Conservation (phyloP, 1,140 invertebrate species). For the Anagrus nilaparvatae region DNA sequence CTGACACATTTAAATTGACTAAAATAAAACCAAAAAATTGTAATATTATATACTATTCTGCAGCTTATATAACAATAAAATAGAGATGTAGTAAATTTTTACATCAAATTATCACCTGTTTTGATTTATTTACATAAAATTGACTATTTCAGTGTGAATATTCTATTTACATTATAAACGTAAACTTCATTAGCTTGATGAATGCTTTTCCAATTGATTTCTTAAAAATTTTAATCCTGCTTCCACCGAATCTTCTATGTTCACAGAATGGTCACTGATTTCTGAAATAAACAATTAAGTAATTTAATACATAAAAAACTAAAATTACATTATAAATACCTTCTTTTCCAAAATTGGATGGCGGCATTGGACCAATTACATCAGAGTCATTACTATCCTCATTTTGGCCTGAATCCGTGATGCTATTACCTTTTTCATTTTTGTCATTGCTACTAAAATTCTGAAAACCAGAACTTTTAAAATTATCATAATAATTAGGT, state of each 20-base stretch:
- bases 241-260: conserved; percentile 49
- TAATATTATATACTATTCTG: too few relatives aligned
- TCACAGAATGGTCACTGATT: neutral
- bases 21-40: too few relatives aligned
- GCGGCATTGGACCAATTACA: conserved; percentile 26
- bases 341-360: conserved; percentile 6
- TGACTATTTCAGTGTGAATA: too few relatives aligned
- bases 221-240: conserved; percentile 59
- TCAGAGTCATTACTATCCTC: conserved; percentile 17
- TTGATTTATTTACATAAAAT: too few relatives aligned
- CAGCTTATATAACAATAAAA: too few relatives aligned
- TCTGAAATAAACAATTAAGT: neutral
- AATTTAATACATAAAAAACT: neutral
- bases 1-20: too few relatives aligned
- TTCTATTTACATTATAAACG: too few relatives aligned
- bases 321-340: neutral
- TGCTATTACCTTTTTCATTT: conserved; percentile 2
- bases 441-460: conserved; percentile 3
- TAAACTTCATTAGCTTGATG: too few relatives aligned
- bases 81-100: too few relatives aligned
- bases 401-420: conserved; percentile 4
- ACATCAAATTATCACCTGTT: too few relatives aligned
- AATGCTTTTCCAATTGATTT: conserved; percentile 47
- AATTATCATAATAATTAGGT: conserved; percentile 40
- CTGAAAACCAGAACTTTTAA: conserved; percentile 19